These are phyloP conservation scores for Sebastes hubbsi DNA, from an alignment of 2,797 vertebrate species.

Conservation along the genomic window DNA sequence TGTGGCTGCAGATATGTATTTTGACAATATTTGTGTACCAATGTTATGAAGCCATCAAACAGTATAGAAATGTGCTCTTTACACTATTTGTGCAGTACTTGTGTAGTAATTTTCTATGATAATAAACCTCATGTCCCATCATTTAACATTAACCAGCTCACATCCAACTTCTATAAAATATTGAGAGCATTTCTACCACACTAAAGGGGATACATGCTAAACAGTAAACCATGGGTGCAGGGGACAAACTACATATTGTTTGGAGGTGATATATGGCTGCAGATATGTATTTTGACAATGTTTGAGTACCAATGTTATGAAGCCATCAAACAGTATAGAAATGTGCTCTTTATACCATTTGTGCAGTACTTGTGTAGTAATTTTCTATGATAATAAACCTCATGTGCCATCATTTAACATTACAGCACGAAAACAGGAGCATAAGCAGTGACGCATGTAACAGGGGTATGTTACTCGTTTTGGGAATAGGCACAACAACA, in stretches of 20 bases:
- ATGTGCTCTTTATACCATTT: neutral
- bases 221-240: neutral
- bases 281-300: neutral
- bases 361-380: neutral
- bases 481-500: neutral
- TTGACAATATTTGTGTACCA: neutral
- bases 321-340: neutral
- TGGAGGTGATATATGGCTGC: neutral
- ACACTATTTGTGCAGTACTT: too few relatives aligned
- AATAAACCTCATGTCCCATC: neutral
- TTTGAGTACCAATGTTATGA: neutral
- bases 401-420: neutral
- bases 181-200: conserved; percentile 14
- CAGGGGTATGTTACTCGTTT: conserved; percentile 19
- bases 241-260: neutral
- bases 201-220: neutral
- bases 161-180: neutral
- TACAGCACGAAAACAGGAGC: conserved; percentile 36
- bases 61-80: neutral
- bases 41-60: neutral
- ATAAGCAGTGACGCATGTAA: conserved; percentile 64
- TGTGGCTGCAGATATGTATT: neutral
- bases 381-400: neutral
- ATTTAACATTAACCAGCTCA: conserved; percentile 11
- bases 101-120: neutral